A percentile compares a stretch with the other conserved stretches of the same genome.
These are phyloP conservation scores for Popillia japonica DNA, from an alignment of 1,140 invertebrate species.

Conservation along the genomic window DNA sequence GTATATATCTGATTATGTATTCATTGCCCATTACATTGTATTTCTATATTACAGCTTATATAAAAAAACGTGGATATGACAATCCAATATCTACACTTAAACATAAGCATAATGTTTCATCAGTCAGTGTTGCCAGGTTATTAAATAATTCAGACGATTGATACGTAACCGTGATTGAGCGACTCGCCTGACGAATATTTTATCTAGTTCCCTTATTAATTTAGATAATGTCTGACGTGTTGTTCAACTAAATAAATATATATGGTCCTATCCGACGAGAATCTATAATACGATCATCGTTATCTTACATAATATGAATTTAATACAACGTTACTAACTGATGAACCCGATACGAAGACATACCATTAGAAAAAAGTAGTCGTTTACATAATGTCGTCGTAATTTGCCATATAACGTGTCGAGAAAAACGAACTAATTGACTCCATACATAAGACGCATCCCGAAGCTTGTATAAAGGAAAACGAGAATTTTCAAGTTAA, in stretches of 20 bases:
- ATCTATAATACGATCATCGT: not conserved
- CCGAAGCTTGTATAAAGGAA: not conserved
- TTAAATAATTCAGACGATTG: slow-evolving; percentile 7
- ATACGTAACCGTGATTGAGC: not conserved
- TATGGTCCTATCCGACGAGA: not conserved
- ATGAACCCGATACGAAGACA: not conserved
- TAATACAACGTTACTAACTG: not conserved
- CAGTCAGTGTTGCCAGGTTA: not conserved
- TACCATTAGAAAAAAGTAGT: not conserved
- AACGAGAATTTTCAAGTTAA: not conserved
- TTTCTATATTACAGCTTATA: no score
- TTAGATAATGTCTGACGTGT: slow-evolving; percentile 18
- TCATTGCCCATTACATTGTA: no score
- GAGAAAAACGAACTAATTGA: not conserved
- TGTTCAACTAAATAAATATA: not conserved
- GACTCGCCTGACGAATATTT: not conserved
- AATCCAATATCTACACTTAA: no score
- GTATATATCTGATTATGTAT: no score
- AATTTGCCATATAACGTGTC: not conserved
- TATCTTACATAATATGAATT: not conserved
- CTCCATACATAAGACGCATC: not conserved
- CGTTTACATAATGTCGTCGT: slow-evolving; percentile 5
- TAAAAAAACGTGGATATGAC: no score
- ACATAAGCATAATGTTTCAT: not conserved
- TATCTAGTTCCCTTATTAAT: slow-evolving; percentile 8